Evolutionary conservation across 2,113 vertebrate species (phyloP), one percentile per base, ranked within the genome.

Genomic region (Acrocephalus kingi): DNA sequence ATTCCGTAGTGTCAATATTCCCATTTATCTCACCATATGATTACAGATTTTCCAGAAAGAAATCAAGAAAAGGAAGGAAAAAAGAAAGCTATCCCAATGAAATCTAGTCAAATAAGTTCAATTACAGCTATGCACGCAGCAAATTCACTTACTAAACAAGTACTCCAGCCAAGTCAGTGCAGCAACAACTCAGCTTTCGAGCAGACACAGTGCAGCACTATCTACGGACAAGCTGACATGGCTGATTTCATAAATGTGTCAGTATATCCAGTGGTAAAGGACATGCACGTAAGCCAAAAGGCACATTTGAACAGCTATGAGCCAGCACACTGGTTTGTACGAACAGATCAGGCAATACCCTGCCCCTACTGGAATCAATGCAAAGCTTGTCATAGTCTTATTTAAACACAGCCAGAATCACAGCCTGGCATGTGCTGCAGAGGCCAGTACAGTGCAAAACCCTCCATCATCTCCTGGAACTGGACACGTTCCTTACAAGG

Each of bases 161-260:
- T 5, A 22, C 7, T n/a, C n/a, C 51, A 73, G 41, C 20, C 77
- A 63, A 52, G 31, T 15, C 71, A 54, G 46, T 4, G 28, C 66
- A 75, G 54, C 43, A 68, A 28, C 41, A 55, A 11, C 43, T 46
- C 28, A 39, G 15, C 5, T 5, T 49, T 11, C 2, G 16, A 84
- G 66, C 35, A 74, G 11, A 11, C 15, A 46, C 31, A 23, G 8
- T 3, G 39, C 27, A 84, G 7, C 55, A 48, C 13, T 62, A 56
- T 2, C 0, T 1, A 39, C 23, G 72, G 69, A 39, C 4, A 45
- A 30, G 49, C 46, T 0, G 3, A 30, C 3, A 31, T 1, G 25
- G 54, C 15, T 66, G 55, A 51, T 51, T 86, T 92, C 43, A 41
- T 28, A 5, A 0, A 6, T 11, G 1, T 52, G 16, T 48, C 6